Evolutionary conservation across 2,888 invertebrate genomes (phyloP).

Genomic region (Atherix ibis): DNA sequence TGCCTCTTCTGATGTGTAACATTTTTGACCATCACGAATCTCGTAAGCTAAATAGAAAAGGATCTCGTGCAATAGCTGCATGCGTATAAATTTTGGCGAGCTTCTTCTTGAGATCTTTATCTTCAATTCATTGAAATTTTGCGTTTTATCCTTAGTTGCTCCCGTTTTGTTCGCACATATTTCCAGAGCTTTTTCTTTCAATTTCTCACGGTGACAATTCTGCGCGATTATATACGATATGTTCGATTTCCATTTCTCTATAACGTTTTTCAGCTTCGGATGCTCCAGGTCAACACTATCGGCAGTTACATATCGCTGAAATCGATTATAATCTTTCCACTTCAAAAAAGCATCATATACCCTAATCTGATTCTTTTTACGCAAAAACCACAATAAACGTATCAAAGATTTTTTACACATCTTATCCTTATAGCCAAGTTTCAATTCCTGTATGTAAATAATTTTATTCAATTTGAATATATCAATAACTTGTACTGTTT

Average conservation of each 20-base stretch:
- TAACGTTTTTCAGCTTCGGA: not conserved
- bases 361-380: no score
- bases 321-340: no score
- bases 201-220: no score
- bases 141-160: no score
- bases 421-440: slow-evolving; percentile 41
- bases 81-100: slow-evolving; percentile 46
- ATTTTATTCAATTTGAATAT: slow-evolving; percentile 35
- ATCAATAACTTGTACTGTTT: slow-evolving; percentile 42
- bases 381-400: slow-evolving; percentile 27
- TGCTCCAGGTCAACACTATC: no score
- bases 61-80: slow-evolving; percentile 49
- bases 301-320: no score
- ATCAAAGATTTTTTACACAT: slow-evolving; percentile 40
- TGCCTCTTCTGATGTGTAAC: slow-evolving; percentile 8
- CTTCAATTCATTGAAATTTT: no score
- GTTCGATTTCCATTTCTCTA: not conserved
- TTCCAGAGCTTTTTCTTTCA: no score
- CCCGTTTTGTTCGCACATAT: no score
- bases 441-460: slow-evolving; percentile 38
- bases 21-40: slow-evolving; percentile 29
- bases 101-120: no score
- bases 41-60: slow-evolving; percentile 53
- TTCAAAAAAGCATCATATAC: no score
- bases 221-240: not conserved